phyloP scores from a whole-genome alignment of 2,888 invertebrate genomes.

The Micoletzkya japonica region DNA sequence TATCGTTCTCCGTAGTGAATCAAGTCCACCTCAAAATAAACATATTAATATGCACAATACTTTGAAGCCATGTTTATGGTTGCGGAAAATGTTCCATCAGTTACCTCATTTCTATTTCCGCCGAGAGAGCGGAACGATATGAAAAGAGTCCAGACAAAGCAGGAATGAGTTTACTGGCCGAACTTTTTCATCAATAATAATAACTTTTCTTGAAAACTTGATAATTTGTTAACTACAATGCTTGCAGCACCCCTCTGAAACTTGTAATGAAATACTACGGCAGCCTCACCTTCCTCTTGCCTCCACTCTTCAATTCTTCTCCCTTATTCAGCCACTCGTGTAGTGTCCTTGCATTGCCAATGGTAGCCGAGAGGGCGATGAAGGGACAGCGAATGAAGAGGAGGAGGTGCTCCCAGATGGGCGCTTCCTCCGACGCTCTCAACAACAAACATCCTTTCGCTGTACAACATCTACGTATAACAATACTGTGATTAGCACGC shows the following conservation, averaged over 20 bases:
- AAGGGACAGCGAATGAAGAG: constrained; percentile 61
- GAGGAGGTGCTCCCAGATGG: constrained; percentile 62
- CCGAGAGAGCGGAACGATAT: too few species aligned
- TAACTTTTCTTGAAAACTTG: too few species aligned
- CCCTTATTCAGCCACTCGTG: constrained; percentile 55
- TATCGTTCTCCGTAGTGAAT: constrained; percentile 59
- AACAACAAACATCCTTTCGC: constrained; percentile 16
- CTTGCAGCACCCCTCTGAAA: too few species aligned
- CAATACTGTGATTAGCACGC: not conserved
- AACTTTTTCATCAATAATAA: too few species aligned
- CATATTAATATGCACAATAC: too few species aligned
- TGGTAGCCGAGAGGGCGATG: constrained; percentile 61
- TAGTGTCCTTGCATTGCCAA: constrained; percentile 56
- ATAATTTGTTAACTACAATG: too few species aligned
- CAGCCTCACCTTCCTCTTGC: constrained; percentile 36
- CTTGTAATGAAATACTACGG: too few species aligned
- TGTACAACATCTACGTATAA: not conserved
- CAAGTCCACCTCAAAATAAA: constrained; percentile 36
- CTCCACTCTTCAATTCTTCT: constrained; percentile 49
- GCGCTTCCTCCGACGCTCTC: constrained; percentile 53
- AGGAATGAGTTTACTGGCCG: too few species aligned
- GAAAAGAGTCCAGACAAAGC: too few species aligned
- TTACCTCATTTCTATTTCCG: too few species aligned
- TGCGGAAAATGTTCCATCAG: too few species aligned
- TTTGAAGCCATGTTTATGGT: too few species aligned